Evolutionary conservation across 2,888 invertebrate species (phyloP).

Genomic region (Eristalis tenax): DNA sequence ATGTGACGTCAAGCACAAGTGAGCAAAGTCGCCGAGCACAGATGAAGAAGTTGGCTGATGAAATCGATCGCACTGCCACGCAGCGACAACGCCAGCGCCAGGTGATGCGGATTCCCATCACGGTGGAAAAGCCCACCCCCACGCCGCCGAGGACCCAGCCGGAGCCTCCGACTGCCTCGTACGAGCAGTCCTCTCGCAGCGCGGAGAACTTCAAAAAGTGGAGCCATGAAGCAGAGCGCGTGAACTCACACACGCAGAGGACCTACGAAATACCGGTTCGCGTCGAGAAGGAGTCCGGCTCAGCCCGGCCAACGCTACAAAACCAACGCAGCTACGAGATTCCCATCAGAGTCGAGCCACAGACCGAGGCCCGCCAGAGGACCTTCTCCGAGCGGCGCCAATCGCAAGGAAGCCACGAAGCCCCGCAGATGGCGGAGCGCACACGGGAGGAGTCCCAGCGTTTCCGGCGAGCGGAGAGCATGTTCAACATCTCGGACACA

Average conservation of each 20-base stretch:
- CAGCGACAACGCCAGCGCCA: slow-evolving; percentile 43
- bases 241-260: not conserved
- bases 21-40: slow-evolving; percentile 77
- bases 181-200: not conserved
- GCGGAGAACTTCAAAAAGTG: not conserved
- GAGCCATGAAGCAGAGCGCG: not conserved
- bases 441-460: slow-evolving; percentile 51
- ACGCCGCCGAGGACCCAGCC: not conserved
- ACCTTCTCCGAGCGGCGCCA: slow-evolving; percentile 66
- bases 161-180: slow-evolving; percentile 1
- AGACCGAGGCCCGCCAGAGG: slow-evolving; percentile 13
- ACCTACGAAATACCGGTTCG: slow-evolving; percentile 72
- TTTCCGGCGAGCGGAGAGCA: slow-evolving; percentile 77
- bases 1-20: slow-evolving; percentile 35
- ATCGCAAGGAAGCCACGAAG: slow-evolving; percentile 36
- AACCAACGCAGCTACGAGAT: slow-evolving; percentile 58
- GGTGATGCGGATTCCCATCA: slow-evolving; percentile 49
- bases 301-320: not conserved
- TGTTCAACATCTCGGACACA: slow-evolving; percentile 76
- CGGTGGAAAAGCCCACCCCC: slow-evolving; percentile 37
- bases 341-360: slow-evolving; percentile 21
- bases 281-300: not conserved
- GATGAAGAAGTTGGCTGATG: slow-evolving; percentile 62
- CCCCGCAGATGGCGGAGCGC: slow-evolving; percentile 15
- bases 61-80: slow-evolving; percentile 51